Evolutionary conservation across 2,888 invertebrate genomes (phyloP), one percentile per base, ranked within the genome.

Genomic region (Drosophila suboccidentalis): DNA sequence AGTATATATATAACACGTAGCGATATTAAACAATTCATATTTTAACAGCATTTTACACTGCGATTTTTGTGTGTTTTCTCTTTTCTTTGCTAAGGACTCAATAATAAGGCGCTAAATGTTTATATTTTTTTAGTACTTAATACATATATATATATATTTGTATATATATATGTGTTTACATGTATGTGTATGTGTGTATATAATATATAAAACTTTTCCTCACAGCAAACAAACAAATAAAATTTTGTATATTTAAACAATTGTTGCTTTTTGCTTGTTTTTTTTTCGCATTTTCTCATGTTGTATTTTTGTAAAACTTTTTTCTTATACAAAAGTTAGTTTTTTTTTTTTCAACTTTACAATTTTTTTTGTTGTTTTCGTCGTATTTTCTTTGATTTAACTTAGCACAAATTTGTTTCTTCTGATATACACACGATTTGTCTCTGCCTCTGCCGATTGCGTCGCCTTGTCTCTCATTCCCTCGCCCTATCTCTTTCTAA

Each of bases 61-160:
- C 38, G 39, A 26, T 29, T 39, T n/a, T 41, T 43, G 17, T 39
- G 38, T 71, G 32, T 54, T 49, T 32, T 57, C 41, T 59, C 41
- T 46, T 26, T 58, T 59, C 58, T 75, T 80, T 65, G 67, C 82
- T 82, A 83, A 83, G 83, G 83, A 83, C 83, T 83, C 82, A 75
- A 77, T 83, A 51, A 68, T 83, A 87, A 83, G 83, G 83, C 83
- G 87, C 82, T 83, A 85, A 81, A 69, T 79, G 43, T 73, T 71
- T 39, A 4, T 29, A 3, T 29, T 17, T n/a, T n/a, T 11, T 51
- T 62, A 54, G 53, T 65, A 59, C 43, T 59, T 22, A 36, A n/a
- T 49, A 54, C 54, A 41, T 44, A 64, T 64, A 62, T 44, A 64
- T 64, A 62, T 62, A 53, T 74, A 34, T 76, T n/a, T 36, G 32